Base-by-base conservation (phyloP, 2,113 vertebrate genomes). In the Axis porcinus region DNA sequence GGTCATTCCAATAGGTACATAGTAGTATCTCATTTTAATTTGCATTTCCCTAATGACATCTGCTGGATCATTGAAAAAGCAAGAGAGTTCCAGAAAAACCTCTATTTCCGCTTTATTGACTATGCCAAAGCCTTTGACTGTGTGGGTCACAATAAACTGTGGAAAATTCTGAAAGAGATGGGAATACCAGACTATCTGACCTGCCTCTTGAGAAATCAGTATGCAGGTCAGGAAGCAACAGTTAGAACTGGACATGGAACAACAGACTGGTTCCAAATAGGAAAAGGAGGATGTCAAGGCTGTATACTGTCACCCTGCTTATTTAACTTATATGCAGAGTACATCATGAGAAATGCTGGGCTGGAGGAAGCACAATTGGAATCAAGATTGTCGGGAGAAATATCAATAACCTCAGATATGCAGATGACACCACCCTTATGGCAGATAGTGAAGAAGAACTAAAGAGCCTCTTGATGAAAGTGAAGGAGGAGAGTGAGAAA, bases 51-150 rank as follows among this genome's bases (percentile, higher is more conserved):
- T 82, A 70, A 36, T 70, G 64, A 36, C 5, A 70, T 70, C n/a
- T 0, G 0, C 64, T 67, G 64, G n/a, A 11, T 67, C 33, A 67
- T 21, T 0, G 2, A 21, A 21, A 67, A 67, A 67, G 64, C 9
- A 67, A 36, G 9, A 67, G 17, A 36, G 64, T 36, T 67, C 5
- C 5, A 36, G 64, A 70, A 36, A 70, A 70, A 70, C 9, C 36
- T 21, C 64, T 70, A 36, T 70, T 70, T 67, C 16, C 0, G 1
- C 64, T 36, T 67, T 36, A 36, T 1, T 67, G n/a, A 67, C 8
- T 36, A 67, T 36, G 17, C 33, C 64, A 67, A 21, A 67, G 64
- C 64, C n/a, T 67, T 36, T 0, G 17, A 67, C 64, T 67, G 9
- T 36, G 64, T 67, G 16, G 33, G 21, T 67, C n/a, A 67, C n/a